These are phyloP conservation scores for Synaphobranchus kaupii DNA, from an alignment of 2,797 vertebrate species.

Conservation along the genomic window DNA sequence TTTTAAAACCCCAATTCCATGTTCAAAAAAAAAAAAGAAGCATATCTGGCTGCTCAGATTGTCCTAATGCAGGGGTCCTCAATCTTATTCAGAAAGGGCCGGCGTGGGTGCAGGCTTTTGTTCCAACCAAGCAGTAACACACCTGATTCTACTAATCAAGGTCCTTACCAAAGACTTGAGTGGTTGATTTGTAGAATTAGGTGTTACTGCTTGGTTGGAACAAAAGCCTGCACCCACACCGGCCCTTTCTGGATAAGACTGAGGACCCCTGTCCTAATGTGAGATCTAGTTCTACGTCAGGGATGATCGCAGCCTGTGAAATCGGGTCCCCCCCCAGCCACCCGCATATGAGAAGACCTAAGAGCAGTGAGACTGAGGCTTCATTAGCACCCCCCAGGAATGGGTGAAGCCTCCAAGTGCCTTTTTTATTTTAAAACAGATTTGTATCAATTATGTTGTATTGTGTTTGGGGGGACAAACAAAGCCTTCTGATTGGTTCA, in stretches of 20 bases:
- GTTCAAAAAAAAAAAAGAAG: neutral
- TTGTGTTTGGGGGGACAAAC: neutral
- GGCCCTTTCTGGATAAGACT: too few relatives aligned
- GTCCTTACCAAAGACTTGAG: too few relatives aligned
- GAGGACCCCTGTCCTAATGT: neutral
- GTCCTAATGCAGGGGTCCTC: neutral
- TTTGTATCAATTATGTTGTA: neutral
- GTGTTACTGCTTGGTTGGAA: too few relatives aligned
- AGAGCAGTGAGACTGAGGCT: neutral
- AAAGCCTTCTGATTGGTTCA: neutral
- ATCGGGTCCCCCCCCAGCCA: neutral
- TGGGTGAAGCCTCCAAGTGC: neutral
- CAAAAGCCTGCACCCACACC: too few relatives aligned
- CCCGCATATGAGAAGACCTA: neutral
- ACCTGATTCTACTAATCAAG: too few relatives aligned
- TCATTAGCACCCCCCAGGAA: neutral
- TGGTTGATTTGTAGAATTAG: too few relatives aligned
- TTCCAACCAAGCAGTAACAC: too few relatives aligned
- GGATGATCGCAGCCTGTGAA: neutral
- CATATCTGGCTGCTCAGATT: neutral
- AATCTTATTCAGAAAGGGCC: too few relatives aligned
- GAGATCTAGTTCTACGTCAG: neutral
- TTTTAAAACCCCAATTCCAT: neutral
- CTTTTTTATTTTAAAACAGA: too few relatives aligned
- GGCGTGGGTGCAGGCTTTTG: too few relatives aligned